Percentiles rank a stretch among this genome's conserved stretches.
These are phyloP conservation scores for Leguminivora glycinivorella DNA, from an alignment of 1,140 invertebrate species.

Conservation along the genomic window DNA sequence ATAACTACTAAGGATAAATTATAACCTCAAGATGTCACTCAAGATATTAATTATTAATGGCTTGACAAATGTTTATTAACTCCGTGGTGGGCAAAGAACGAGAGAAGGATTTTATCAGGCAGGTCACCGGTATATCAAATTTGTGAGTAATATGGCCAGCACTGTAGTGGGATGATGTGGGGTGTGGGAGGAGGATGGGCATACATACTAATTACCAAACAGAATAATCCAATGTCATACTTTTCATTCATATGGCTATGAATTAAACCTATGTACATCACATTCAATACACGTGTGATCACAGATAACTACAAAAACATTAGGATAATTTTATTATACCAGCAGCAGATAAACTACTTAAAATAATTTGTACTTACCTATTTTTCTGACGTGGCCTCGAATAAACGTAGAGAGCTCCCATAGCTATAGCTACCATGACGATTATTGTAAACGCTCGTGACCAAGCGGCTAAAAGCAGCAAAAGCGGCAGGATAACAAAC, in stretches of 20 bases:
- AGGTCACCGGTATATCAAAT: no score
- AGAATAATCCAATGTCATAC: neutral
- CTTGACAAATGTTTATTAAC: no score
- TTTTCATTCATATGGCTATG: neutral
- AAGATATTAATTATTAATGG: no score
- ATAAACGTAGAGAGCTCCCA: conserved; percentile 82
- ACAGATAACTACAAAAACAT: no score
- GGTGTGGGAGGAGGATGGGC: neutral
- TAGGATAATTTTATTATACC: no score
- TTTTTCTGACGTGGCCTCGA: conserved; percentile 81
- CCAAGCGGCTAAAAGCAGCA: conserved; percentile 81
- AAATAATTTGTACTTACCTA: conserved; percentile 49
- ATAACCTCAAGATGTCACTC: no score
- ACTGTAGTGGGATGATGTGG: no score
- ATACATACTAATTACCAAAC: neutral
- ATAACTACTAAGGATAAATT: no score
- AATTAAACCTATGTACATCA: neutral
- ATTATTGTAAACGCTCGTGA: conserved; percentile 80
- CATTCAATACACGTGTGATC: no score
- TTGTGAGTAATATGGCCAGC: no score
- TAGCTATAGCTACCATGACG: conserved; percentile 81
- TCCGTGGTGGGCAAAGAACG: no score
- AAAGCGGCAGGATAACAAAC: conserved; percentile 81
- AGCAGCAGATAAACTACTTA: neutral
- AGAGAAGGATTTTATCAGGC: no score